A percentile compares a stretch with the other conserved stretches of the same genome.
Evolutionary conservation across 2,888 invertebrate genomes (phyloP).

Genomic region (Itoplectis maculator): DNA sequence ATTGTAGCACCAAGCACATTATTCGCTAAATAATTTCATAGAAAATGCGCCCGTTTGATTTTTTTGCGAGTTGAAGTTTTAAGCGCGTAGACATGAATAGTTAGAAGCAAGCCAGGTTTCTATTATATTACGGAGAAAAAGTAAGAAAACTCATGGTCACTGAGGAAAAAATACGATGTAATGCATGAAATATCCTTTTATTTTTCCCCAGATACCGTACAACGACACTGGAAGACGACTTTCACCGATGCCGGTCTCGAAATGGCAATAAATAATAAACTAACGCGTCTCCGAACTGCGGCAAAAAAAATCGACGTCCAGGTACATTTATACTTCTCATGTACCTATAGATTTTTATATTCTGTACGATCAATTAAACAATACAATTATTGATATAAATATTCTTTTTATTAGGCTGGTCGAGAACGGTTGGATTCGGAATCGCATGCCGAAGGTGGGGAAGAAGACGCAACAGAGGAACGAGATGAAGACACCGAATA

Average conservation of each 20-base stretch:
- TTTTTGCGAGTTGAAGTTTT: neutral
- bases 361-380: too few relatives aligned
- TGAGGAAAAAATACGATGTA: neutral
- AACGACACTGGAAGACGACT: constrained; percentile 24
- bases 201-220: constrained; percentile 33
- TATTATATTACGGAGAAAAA: too few relatives aligned
- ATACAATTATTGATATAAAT: too few relatives aligned
- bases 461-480: too few relatives aligned
- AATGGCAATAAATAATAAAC: constrained; percentile 16
- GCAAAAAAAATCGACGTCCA: neutral
- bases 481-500: too few relatives aligned
- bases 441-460: too few relatives aligned
- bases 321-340: constrained; percentile 1
- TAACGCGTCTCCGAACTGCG: neutral
- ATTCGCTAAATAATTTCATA: neutral
- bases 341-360: neutral
- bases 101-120: too few relatives aligned
- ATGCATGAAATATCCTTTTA: neutral
- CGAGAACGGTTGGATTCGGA: too few relatives aligned
- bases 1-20: neutral
- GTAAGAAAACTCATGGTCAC: too few relatives aligned
- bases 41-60: constrained; percentile 5
- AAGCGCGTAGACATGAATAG: too few relatives aligned
- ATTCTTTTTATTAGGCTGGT: too few relatives aligned
- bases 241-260: constrained; percentile 40